Base-by-base conservation (phyloP, 37 sponge, comb jelly and placozoan genomes). In the Aplysina aerophoba region DNA sequence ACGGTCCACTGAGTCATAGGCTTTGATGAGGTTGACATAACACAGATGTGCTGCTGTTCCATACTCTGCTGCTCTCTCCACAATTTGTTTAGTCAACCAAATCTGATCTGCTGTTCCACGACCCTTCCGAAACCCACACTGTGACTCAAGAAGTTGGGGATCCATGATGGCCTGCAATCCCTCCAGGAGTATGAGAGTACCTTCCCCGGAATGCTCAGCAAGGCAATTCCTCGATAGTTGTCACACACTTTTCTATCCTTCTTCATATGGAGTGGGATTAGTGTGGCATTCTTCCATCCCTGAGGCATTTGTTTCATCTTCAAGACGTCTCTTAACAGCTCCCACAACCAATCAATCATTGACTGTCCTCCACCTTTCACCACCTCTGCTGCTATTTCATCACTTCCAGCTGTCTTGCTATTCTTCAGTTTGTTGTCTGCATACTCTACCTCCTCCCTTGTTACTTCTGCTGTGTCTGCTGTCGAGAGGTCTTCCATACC, bases 81-180 rank as follows among this genome's bases (percentile, higher is more conserved):
- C 19, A 16, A 65, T 30, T 16, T 65, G 66, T 65, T 30, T 20
- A 11, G 22, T 16, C 19, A 65, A 25, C 66, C 66, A 65, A 65
- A 65, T 65, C 22, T 65, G 66, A 16, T 65, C 66, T 11, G 27
- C 22, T 20, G 66, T 65, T 12, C 66, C 66, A 30, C 66, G 13
- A 20, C 66, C 66, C 66, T 65, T 65, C 66, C 66, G 22, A 30
- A 65, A 65, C 13, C 66, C 66, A 16, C 66, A 65, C 22, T 65
- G 66, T 11, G 66, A 30, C 22, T 65, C 66, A n/a, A n/a, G n/a
- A n/a, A n/a, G n/a, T n/a, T n/a, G n/a, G n/a, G n/a, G n/a, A n/a
- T n/a, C n/a, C n/a, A n/a, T n/a, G n/a, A n/a, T n/a, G n/a, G n/a
- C n/a, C n/a, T n/a, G n/a, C n/a, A n/a, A n/a, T n/a, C n/a, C n/a